A percentile compares a stretch with the other conserved stretches of the same genome.
Conservation (phyloP, 1,140 invertebrate genomes). For the Saccostrea echinata region DNA sequence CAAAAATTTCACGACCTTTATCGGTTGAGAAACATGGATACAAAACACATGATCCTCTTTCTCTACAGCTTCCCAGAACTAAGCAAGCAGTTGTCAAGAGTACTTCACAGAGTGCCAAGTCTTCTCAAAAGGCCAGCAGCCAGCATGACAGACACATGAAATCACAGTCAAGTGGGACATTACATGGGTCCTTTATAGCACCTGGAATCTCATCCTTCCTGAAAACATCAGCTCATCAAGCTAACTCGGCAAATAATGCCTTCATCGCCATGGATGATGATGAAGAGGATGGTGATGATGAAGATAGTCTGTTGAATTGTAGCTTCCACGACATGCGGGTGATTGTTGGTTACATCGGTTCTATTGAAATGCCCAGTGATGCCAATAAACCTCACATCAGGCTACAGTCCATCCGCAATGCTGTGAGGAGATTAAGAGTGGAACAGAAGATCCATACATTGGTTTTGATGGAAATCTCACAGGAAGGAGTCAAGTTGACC, state of each 20-base stretch:
- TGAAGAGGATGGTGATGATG: slow-evolving; percentile 61
- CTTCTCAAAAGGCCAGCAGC: neutral
- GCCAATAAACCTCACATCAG: slow-evolving; percentile 85
- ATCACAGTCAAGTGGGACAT: slow-evolving; percentile 43
- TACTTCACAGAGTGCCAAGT: slow-evolving; percentile 54
- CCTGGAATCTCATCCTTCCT: slow-evolving; percentile 50
- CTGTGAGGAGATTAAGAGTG: slow-evolving; percentile 92
- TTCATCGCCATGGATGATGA: slow-evolving; percentile 66
- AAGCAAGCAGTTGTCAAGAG: slow-evolving; percentile 67
- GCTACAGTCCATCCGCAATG: slow-evolving; percentile 86
- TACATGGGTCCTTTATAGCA: slow-evolving; percentile 47
- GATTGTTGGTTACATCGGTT: slow-evolving; percentile 95
- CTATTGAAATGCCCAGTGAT: slow-evolving; percentile 96
- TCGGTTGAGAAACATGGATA: slow-evolving; percentile 46
- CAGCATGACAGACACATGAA: slow-evolving; percentile 5
- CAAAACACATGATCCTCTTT: slow-evolving; percentile 51
- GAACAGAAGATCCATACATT: slow-evolving; percentile 93
- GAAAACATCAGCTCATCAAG: slow-evolving; percentile 58
- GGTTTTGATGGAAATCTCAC: slow-evolving; percentile 91
- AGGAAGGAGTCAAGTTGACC: slow-evolving; percentile 88
- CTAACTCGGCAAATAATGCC: slow-evolving; percentile 63
- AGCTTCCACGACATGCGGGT: slow-evolving; percentile 85
- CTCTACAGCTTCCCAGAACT: slow-evolving; percentile 55
- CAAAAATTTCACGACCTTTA: slow-evolving; percentile 49
- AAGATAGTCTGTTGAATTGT: slow-evolving; percentile 61